These are phyloP conservation scores for Tubulanus polymorphus DNA, from an alignment of 2,888 invertebrate genomes.

Conservation along the genomic window DNA sequence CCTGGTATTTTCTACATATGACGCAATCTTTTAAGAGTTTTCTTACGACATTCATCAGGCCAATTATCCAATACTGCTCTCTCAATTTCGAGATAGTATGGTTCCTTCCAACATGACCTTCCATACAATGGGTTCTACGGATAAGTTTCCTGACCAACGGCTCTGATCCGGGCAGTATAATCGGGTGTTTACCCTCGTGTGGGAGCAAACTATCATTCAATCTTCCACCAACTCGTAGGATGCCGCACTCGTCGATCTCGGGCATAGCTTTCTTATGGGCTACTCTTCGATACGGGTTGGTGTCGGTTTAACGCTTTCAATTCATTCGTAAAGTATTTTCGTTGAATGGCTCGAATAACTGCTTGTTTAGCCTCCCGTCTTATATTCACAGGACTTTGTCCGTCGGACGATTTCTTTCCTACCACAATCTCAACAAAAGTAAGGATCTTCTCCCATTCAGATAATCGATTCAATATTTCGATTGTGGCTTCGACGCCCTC, in stretches of 20 bases:
- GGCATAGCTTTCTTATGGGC: too few relatives aligned
- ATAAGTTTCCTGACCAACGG: background rate
- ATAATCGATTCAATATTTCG: background rate
- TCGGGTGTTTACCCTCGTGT: slow-evolving; percentile 10
- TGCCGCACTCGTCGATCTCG: slow-evolving; percentile 2
- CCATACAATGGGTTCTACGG: background rate
- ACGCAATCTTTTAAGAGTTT: background rate
- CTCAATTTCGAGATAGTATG: background rate
- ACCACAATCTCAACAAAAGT: background rate
- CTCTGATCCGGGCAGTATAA: slow-evolving; percentile 8
- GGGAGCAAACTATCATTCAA: slow-evolving; percentile 1
- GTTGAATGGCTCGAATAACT: background rate
- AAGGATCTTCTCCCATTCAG: background rate
- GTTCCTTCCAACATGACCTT: background rate
- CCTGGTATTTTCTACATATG: background rate
- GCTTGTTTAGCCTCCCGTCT: background rate
- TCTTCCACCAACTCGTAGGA: slow-evolving; percentile 17
- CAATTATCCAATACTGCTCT: background rate
- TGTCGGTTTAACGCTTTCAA: background rate
- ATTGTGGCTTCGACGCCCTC: background rate
- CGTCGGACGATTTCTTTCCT: background rate
- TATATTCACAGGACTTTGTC: background rate
- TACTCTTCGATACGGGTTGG: background rate
- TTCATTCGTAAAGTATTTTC: background rate
- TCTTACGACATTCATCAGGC: background rate